Evolutionary conservation across 2,888 invertebrate genomes (phyloP), one percentile per base, ranked within the genome.

Genomic region (Ectemnius cavifrons): DNA sequence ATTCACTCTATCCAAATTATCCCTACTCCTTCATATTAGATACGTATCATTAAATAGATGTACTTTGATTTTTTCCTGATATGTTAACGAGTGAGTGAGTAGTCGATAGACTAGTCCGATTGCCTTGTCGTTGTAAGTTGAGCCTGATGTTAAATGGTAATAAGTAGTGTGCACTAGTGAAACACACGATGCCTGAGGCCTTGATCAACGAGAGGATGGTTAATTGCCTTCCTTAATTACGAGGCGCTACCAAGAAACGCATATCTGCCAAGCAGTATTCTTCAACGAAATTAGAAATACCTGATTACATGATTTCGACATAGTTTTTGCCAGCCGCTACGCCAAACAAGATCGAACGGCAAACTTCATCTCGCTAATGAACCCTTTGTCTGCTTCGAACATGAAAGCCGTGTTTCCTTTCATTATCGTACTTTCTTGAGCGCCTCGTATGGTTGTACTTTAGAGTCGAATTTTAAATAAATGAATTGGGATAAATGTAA

Each of bases 211-310:
- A 4, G 58, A 63, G 56, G 58, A 23, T 28, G 75, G 73, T 73
- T 80, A 80, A 81, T 78, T 78, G 62, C 67, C 59, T 14, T 49
- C 60, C 63, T 75, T 75, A 75, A 81, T 75, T 78, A 75, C 61
- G n/a, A 59, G 47, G 62, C 60, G 63, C 49, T 62, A 59, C 62
- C 27, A 46, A 67, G 62, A 63, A 81, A 69, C 57, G 5, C 37
- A 37, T 75, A 71, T 71, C 73, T 62, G 62, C 71, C 46, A 49
- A 1, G 28, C 61, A 45, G 20, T 58, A 60, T 62, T 18, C 56
- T 14, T 67, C 66, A 4, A 37, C 23, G 46, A 62, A 68, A 69
- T 56, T 28, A 52, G 46, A 72, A 81, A 63, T 69, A 58, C n/a
- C 37, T 57, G 27, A 47, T 67, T 45, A 63, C 58, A 57, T 59